Percentiles rank a stretch among this genome's conserved stretches.
These are phyloP conservation scores for Parnassius mnemosyne DNA, from an alignment of 2,888 invertebrate species.

Conservation along the genomic window DNA sequence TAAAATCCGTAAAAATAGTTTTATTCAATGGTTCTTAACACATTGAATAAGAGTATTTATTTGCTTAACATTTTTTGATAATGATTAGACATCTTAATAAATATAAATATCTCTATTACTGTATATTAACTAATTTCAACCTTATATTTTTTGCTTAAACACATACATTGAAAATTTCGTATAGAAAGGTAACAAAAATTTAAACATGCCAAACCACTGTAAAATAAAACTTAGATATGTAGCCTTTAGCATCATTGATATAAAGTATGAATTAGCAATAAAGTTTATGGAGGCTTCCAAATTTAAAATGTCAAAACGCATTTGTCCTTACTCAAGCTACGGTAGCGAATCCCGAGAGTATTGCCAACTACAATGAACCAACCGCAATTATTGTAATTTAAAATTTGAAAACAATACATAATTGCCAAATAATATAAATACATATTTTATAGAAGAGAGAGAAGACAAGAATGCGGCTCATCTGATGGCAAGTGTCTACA, in stretches of 20 bases:
- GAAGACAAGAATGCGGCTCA: too few species aligned
- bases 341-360: slow-evolving; percentile 14
- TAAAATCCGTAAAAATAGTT: too few species aligned
- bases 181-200: neutral
- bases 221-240: slow-evolving; percentile 7
- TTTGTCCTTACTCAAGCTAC: slow-evolving; percentile 9
- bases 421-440: too few species aligned
- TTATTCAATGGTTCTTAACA: too few species aligned
- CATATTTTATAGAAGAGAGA: too few species aligned
- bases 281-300: slow-evolving; percentile 2
- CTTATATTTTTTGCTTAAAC: neutral
- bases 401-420: too few species aligned
- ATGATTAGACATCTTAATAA: slow-evolving; percentile 6
- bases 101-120: slow-evolving; percentile 12
- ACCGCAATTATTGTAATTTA: too few species aligned
- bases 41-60: neutral
- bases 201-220: neutral
- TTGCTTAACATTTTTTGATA: neutral
- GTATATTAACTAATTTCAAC: neutral
- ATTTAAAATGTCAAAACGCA: slow-evolving; percentile 23
- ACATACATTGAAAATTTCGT: slow-evolving; percentile 5
- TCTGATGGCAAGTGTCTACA: too few species aligned
- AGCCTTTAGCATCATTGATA: neutral
- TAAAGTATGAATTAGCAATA: slow-evolving; percentile 2
- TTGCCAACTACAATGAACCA: neutral